Base-by-base conservation (phyloP, 2,797 vertebrate genomes). In the Oceanodroma leucorhoa region DNA sequence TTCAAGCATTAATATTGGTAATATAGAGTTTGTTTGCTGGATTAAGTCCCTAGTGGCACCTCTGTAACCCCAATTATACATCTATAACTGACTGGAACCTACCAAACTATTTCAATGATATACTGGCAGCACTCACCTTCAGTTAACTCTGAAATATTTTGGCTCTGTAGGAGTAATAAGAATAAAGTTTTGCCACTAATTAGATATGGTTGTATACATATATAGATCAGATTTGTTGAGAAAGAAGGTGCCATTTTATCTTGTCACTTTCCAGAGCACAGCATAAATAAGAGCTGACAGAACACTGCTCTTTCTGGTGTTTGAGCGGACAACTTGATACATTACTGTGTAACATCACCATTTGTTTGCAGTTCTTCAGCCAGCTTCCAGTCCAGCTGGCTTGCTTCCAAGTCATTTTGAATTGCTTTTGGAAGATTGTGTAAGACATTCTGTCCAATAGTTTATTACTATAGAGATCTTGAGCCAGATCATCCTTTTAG, bases 321-420 rank as follows among this genome's bases (percentile, higher is more conserved):
- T 89, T 48, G 65, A 81, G 55, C 0, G 10, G 73, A 92, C 73
- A 67, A 21, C 50, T 36, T 20, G 20, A 30, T 78, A 85, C 84
- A 41, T 67, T 3, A 15, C 79, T 30, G 54, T 45, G 62, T 38
- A 94, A n/a, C 69, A 41, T 84, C 80, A 78, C 69, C 79, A 8
- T 70, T 91, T 76, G 82, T 70, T 50, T 82, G 70, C 85, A 70
- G 94, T 2, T 86, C 87, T 89, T 81, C 71, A 96, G 87, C 60
- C 87, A 54, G 62, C 51, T 94, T 58, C 80, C 77, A 54, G 57
- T 46, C 61, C 91, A 94, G 91, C 79, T 95, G 91, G 89, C 82
- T 45, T 76, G 27, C 32, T 45, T 90, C 87, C 95, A 94, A 55
- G 43, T 38, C 3, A 45, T 57, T 79, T 38, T 58, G 85, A 95